A percentile compares a stretch with the other conserved stretches of the same genome.
These are phyloP conservation scores for Agrotis exclamationis DNA, from an alignment of 2,888 invertebrate genomes.

Conservation along the genomic window DNA sequence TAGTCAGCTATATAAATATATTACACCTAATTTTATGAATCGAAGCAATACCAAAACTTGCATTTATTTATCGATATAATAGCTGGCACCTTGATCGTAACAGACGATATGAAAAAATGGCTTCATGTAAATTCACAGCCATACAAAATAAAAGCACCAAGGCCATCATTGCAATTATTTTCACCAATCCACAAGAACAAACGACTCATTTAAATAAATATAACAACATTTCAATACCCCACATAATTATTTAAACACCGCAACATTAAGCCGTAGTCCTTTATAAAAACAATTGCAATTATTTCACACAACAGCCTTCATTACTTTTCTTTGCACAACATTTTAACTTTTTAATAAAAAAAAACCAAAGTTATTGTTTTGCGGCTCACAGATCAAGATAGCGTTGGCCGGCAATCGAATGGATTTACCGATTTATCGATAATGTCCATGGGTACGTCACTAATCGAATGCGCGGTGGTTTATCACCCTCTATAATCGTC, in stretches of 20 bases:
- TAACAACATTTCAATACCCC: constrained; percentile 24
- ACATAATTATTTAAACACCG: constrained; percentile 43
- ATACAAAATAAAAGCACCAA: background rate
- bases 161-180: constrained; percentile 15
- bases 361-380: constrained; percentile 84
- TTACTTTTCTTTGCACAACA: constrained; percentile 63
- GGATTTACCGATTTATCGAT: constrained; percentile 83
- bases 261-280: constrained; percentile 19
- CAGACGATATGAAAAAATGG: constrained; percentile 2
- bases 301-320: constrained; percentile 53
- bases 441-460: constrained; percentile 85
- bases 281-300: constrained; percentile 56
- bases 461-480: constrained; percentile 83
- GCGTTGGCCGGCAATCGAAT: constrained; percentile 78
- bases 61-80: background rate
- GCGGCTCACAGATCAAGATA: constrained; percentile 82
- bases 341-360: constrained; percentile 67
- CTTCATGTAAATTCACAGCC: background rate
- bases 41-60: background rate
- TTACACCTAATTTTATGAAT: background rate
- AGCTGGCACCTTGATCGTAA: background rate
- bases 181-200: constrained; percentile 7
- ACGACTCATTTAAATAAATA: constrained; percentile 28
- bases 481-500: constrained; percentile 88
- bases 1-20: constrained; percentile 16